Conservation (phyloP, 2,113 vertebrate species). For the Mirounga angustirostris region DNA sequence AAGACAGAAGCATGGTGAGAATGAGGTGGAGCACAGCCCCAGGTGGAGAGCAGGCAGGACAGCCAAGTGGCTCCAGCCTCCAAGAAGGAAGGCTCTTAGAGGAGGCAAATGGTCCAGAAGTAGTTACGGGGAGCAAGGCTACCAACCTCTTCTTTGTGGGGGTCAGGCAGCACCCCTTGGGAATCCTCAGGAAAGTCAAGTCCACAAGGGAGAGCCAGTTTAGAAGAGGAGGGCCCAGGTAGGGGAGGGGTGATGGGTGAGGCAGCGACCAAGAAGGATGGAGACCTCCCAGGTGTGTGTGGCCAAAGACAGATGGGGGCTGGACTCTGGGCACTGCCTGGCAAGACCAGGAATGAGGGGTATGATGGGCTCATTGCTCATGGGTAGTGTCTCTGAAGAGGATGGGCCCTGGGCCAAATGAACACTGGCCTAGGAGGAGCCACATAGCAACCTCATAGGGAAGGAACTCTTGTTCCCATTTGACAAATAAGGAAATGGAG, state of each 20-base stretch:
- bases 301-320: not conserved
- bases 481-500: slow-evolving; percentile 60
- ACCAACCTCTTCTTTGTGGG: not conserved
- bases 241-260: not conserved
- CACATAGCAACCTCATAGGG: not conserved
- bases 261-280: not conserved
- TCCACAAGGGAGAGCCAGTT: not conserved
- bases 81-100: not conserved
- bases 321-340: not conserved
- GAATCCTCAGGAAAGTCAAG: not conserved
- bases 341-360: not conserved
- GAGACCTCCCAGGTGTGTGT: not conserved
- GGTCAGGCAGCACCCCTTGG: not conserved
- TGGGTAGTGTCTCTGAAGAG: not conserved
- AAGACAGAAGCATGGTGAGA: not conserved
- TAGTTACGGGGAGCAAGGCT: not conserved
- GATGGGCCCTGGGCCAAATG: not conserved
- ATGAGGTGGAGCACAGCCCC: slow-evolving; percentile 13
- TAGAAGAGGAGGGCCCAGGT: not conserved
- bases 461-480: not conserved
- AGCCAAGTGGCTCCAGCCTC: not conserved
- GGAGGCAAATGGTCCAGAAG: not conserved
- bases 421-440: not conserved
- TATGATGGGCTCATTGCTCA: not conserved
- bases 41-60: not conserved